Evolutionary conservation across 2,888 invertebrate genomes (phyloP).

Genomic region (Synergus laeviventris): DNA sequence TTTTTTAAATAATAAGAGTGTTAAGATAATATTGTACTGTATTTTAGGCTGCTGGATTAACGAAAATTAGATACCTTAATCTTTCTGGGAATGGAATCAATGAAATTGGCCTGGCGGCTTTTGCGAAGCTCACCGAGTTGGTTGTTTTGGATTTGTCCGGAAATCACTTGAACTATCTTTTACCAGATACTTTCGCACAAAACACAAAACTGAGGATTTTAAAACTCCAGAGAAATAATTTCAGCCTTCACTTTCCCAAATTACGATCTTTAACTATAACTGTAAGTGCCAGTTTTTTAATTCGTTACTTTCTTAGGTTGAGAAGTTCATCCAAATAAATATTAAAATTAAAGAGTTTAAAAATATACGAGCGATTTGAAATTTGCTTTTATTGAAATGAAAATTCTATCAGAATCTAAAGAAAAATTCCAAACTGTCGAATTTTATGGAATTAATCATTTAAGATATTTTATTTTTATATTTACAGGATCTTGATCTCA

Average conservation of each 20-base stretch:
- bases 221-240: conserved; percentile 69
- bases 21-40: background rate
- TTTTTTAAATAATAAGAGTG: too few relatives aligned
- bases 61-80: conserved; percentile 71
- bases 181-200: conserved; percentile 73
- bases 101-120: conserved; percentile 75
- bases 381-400: background rate
- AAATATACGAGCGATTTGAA: too few relatives aligned
- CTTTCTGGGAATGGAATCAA: conserved; percentile 76
- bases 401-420: background rate
- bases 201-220: conserved; percentile 67
- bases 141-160: conserved; percentile 76
- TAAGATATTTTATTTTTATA: background rate
- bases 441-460: background rate
- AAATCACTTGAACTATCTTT: conserved; percentile 75
- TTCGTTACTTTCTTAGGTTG: background rate
- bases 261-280: conserved; percentile 62
- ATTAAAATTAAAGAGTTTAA: background rate
- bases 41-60: conserved; percentile 68
- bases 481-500: conserved; percentile 25
- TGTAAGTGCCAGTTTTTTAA: conserved; percentile 58
- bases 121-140: conserved; percentile 75
- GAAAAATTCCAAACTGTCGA: background rate
- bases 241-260: conserved; percentile 66
- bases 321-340: background rate